These are phyloP conservation scores for Calidris pygmaea DNA, from an alignment of 2,113 vertebrate genomes.

Conservation along the genomic window DNA sequence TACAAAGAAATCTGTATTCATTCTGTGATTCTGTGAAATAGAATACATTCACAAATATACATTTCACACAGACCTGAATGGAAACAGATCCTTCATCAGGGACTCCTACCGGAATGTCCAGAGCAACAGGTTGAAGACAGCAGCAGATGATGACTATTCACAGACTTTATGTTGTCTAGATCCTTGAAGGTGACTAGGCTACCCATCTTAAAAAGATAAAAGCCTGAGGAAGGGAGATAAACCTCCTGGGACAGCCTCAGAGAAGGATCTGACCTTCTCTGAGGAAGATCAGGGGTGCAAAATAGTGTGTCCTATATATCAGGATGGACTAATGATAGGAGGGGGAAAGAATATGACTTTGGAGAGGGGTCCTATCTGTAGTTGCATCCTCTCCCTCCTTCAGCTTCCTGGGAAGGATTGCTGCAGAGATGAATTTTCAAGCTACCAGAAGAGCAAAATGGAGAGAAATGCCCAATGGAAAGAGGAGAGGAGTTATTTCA, in stretches of 20 bases:
- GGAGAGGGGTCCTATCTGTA: background rate
- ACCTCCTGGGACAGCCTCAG: background rate
- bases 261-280: background rate
- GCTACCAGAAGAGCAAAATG: background rate
- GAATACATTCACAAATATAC: background rate
- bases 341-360: background rate
- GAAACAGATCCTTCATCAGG: background rate
- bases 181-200: background rate
- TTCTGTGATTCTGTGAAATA: too few species aligned
- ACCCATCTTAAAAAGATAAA: background rate
- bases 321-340: rapidly evolving
- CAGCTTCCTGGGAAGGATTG: background rate
- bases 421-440: background rate
- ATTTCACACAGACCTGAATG: background rate
- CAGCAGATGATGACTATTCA: background rate
- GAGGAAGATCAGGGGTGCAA: background rate
- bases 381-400: background rate
- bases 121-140: background rate
- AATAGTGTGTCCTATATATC: background rate
- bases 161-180: background rate
- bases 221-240: background rate
- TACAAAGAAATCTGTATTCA: background rate
- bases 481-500: background rate
- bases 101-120: background rate
- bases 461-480: background rate